These are phyloP conservation scores for Leguminivora glycinivorella DNA, from an alignment of 1,140 invertebrate species.

Conservation along the genomic window DNA sequence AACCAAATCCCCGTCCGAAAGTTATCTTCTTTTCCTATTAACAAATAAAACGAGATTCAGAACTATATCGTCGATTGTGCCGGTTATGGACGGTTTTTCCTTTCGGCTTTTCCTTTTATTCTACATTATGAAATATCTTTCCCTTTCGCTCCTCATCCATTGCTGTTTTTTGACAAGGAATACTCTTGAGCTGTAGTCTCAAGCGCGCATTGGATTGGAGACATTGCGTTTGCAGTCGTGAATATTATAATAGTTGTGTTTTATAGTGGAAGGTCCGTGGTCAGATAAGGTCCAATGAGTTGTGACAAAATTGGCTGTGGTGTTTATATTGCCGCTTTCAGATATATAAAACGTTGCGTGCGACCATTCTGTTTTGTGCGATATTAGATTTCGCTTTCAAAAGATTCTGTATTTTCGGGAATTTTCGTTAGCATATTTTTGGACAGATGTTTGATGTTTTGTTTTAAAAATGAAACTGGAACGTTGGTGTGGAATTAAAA, in stretches of 20 bases:
- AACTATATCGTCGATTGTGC: conserved; percentile 24
- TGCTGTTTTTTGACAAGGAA: not conserved
- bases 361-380: not conserved
- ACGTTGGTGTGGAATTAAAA: not conserved
- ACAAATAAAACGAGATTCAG: conserved; percentile 28
- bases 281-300: conserved; percentile 63
- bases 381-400: conserved; percentile 17
- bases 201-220: not conserved
- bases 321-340: conserved; percentile 46
- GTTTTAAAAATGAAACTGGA: not conserved
- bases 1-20: conserved; percentile 20
- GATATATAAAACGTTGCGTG: conserved; percentile 38
- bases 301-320: conserved; percentile 57
- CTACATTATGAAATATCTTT: too few species aligned
- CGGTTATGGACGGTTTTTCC: conserved; percentile 25
- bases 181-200: not conserved
- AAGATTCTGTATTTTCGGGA: not conserved
- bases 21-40: conserved; percentile 25
- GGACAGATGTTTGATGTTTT: not conserved
- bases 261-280: conserved; percentile 39
- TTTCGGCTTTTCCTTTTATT: conserved; percentile 20
- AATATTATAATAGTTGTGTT: conserved; percentile 26
- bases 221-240: not conserved
- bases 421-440: not conserved
- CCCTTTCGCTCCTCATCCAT: not conserved